Conservation (phyloP, 2,113 vertebrate genomes). For the Dicrurus megarhynchus region DNA sequence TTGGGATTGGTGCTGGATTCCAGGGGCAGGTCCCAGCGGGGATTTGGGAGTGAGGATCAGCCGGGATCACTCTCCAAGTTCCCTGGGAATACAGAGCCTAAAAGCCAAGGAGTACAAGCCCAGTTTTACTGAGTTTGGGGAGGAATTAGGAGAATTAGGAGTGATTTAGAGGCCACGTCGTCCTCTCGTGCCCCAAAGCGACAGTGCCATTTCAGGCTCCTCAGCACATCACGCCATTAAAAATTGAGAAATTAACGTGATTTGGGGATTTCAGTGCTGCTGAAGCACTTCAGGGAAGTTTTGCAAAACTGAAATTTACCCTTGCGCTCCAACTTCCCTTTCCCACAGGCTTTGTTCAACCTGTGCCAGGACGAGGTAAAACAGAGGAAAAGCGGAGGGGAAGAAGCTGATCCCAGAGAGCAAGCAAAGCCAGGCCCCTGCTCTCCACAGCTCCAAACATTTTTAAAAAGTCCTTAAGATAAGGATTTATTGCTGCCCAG, state of each 20-base stretch:
- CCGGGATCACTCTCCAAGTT: not conserved
- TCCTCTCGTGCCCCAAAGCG: not conserved
- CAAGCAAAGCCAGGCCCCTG: not conserved
- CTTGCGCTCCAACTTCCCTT: not conserved
- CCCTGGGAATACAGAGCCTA: not conserved
- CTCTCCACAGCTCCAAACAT: not conserved
- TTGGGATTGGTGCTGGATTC: not conserved
- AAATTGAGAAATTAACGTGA: rapidly evolving
- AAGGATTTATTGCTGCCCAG: not conserved
- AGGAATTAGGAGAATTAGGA: not conserved
- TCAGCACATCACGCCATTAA: rapidly evolving
- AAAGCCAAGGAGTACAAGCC: not conserved
- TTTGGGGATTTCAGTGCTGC: rapidly evolving
- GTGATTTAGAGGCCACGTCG: not conserved
- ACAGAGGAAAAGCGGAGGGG: not conserved
- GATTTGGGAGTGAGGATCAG: not conserved
- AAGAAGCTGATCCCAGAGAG: not conserved
- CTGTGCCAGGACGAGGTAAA: rapidly evolving
- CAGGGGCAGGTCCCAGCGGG: not conserved
- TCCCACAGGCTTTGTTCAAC: rapidly evolving
- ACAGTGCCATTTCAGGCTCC: not conserved
- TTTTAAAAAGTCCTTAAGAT: not conserved
- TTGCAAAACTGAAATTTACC: not conserved
- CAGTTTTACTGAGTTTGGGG: not conserved
- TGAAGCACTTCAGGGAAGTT: not conserved